A percentile compares a stretch with the other conserved stretches of the same genome.
phyloP scores from a whole-genome alignment of 1,140 invertebrate species.

The Brachionus asplanchnoidis region DNA sequence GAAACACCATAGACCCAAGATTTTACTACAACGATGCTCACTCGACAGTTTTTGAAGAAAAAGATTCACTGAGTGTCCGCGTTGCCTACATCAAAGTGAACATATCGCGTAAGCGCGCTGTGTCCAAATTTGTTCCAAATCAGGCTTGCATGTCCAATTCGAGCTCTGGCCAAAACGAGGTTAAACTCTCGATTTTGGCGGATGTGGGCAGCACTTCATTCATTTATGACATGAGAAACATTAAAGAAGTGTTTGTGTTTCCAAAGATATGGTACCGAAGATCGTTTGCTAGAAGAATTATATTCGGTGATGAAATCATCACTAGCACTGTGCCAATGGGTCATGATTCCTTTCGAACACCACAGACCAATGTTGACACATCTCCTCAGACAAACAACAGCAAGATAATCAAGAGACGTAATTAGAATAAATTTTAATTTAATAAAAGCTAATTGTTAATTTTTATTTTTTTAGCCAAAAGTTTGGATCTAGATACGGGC shows the following conservation, averaged over 20 bases:
- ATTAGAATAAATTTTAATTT: background rate
- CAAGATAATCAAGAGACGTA: background rate
- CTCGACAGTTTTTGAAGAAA: slow-evolving; percentile 66
- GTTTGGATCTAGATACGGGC: background rate
- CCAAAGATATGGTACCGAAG: slow-evolving; percentile 89
- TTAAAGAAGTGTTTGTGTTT: slow-evolving; percentile 92
- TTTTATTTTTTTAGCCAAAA: background rate
- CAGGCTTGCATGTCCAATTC: background rate
- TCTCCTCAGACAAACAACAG: background rate
- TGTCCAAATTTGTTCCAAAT: slow-evolving; percentile 63
- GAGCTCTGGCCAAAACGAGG: background rate
- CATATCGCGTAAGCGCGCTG: slow-evolving; percentile 73
- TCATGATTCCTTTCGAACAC: background rate
- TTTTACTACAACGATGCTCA: background rate
- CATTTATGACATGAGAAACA: slow-evolving; percentile 95
- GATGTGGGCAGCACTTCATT: slow-evolving; percentile 96
- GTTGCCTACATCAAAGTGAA: slow-evolving; percentile 96
- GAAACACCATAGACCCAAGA: background rate
- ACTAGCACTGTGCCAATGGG: background rate
- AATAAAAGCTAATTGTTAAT: background rate
- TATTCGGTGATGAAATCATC: slow-evolving; percentile 71
- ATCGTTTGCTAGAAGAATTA: slow-evolving; percentile 81
- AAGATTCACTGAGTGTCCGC: slow-evolving; percentile 89
- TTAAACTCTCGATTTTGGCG: slow-evolving; percentile 70
- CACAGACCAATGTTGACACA: background rate